Base-by-base conservation (phyloP, 2,888 invertebrate species). In the Esperia sulphurella region DNA sequence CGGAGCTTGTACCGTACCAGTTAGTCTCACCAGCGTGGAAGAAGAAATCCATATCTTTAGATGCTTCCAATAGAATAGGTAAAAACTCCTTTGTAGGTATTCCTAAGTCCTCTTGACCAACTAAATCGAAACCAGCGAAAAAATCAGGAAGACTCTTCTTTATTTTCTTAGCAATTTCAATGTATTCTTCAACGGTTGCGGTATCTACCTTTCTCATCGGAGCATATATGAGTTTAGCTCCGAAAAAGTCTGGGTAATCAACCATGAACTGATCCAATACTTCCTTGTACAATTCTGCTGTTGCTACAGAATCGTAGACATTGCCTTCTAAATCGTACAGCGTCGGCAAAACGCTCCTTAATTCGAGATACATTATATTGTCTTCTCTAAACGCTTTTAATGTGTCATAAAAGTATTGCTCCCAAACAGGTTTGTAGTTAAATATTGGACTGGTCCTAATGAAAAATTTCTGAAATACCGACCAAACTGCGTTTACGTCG, bases 1-100 rank as follows among this genome's bases (percentile, higher is more conserved):
- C 96, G 0, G 92, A 91, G 0, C 78, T 71, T 4, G 80, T 81
- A 6, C 92, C 95, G 63, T 90, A 91, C 94, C 95, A 94, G 65
- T 94, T 93, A 0, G 96, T 95, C 81, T 96, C 96, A 0, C 95
- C 96, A 0, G 95, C 95, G 66, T 96, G 96, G 55, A 96, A 94
- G 65, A 93, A 95, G 61, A 92, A 93, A 46, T 93, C 88, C 5
- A 95, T 74, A 3, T 90, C 74, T 0, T 89, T 72, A 0, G 88
- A 75, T 12, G 90, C 71, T 39, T 81, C 65, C 8, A 88, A 64
- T 5, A 95, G 65, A 54, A 91, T 81, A 0, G 91, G 76, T 0
- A 92, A 68, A 59, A 93, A 94, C 0, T 92, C 83, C 35, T 87
- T 78, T 0, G 93, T 76, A 0, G 94, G 92, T 14, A 79, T 68